Percentiles rank a stretch among this genome's conserved stretches.
phyloP scores from a whole-genome alignment of 2,888 invertebrate species.

The Cosmorhoe ocellata region DNA sequence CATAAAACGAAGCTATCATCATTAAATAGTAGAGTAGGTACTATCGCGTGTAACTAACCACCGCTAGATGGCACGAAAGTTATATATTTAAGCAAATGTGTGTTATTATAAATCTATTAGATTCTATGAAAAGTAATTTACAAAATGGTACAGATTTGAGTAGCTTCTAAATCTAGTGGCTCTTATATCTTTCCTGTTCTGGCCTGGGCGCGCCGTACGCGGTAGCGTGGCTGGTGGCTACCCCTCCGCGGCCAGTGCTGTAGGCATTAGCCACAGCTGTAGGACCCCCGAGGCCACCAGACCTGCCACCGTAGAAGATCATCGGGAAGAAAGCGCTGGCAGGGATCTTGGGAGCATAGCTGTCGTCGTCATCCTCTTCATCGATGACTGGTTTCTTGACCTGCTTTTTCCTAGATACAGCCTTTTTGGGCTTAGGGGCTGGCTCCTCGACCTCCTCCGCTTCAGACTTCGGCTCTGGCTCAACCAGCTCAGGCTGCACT shows the following conservation, averaged over 20 bases:
- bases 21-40: not conserved
- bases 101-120: conserved; percentile 14
- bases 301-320: conserved; percentile 78
- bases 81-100: conserved; percentile 11
- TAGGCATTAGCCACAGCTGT: conserved; percentile 89
- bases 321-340: conserved; percentile 86
- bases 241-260: conserved; percentile 87
- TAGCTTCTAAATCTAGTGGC: conserved; percentile 36
- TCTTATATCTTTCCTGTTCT: conserved; percentile 51
- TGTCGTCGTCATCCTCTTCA: conserved; percentile 75
- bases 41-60: conserved; percentile 1
- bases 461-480: conserved; percentile 68
- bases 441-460: conserved; percentile 62
- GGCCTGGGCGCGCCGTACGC: conserved; percentile 85
- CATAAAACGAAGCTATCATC: conserved; percentile 1
- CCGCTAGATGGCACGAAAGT: conserved; percentile 16
- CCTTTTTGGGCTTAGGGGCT: conserved; percentile 55
- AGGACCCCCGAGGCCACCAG: conserved; percentile 81
- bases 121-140: conserved; percentile 17
- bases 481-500: conserved; percentile 57
- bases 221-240: conserved; percentile 88
- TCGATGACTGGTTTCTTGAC: conserved; percentile 66
- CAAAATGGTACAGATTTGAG: conserved; percentile 35
- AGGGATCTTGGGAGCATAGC: conserved; percentile 66
- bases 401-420: conserved; percentile 64